Evolutionary conservation across 1,140 invertebrate species (phyloP).

Genomic region (Neocloeon triangulifer): DNA sequence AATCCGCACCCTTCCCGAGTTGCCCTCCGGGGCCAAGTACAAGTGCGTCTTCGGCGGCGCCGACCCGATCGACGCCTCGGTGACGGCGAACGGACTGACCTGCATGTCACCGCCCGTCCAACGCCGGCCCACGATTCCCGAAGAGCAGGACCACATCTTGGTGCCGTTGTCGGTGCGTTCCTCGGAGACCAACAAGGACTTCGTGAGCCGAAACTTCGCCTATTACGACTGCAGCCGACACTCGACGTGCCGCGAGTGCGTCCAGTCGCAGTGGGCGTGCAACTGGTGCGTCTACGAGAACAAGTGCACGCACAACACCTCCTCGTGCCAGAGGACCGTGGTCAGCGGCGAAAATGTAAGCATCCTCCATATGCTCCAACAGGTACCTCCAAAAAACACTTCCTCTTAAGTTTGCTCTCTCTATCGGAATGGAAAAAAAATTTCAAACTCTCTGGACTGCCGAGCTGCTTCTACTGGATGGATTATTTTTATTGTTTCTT

Average conservation of each 20-base stretch:
- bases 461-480: no score
- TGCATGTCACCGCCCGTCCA: slow-evolving; percentile 63
- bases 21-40: slow-evolving; percentile 74
- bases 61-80: slow-evolving; percentile 64
- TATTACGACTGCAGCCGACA: slow-evolving; percentile 87
- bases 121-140: slow-evolving; percentile 53
- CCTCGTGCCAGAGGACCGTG: slow-evolving; percentile 53
- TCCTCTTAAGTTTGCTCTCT: no score
- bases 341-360: slow-evolving; percentile 62
- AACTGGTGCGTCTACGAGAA: slow-evolving; percentile 95
- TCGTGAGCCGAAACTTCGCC: slow-evolving; percentile 79
- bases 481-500: no score
- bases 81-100: slow-evolving; percentile 53
- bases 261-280: slow-evolving; percentile 72
- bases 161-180: slow-evolving; percentile 83
- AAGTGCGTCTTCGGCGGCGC: slow-evolving; percentile 77
- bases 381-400: slow-evolving; percentile 4
- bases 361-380: slow-evolving; percentile 9
- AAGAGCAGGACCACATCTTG: slow-evolving; percentile 64
- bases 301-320: slow-evolving; percentile 71
- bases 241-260: slow-evolving; percentile 62
- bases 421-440: no score
- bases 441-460: no score
- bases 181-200: slow-evolving; percentile 85
- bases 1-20: slow-evolving; percentile 70